Evolutionary conservation across 1,140 invertebrate genomes (phyloP).

Genomic region (Aethina tumida): DNA sequence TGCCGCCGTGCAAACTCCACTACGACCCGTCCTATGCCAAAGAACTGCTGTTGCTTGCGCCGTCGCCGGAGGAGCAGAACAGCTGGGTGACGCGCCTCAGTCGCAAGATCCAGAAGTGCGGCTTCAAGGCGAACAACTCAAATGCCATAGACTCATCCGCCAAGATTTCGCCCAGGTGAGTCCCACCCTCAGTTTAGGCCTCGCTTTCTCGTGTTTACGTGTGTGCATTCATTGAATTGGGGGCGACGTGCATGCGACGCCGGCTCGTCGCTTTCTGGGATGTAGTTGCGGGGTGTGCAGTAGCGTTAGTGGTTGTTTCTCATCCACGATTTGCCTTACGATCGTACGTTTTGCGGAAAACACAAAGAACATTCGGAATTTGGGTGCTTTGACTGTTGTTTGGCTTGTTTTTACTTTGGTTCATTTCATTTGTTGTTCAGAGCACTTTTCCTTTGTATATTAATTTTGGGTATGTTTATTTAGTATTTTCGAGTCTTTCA

Average conservation of each 20-base stretch:
- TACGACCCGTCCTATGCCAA: conserved; percentile 88
- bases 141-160: conserved; percentile 32
- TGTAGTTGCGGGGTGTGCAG: no score
- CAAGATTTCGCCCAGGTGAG: conserved; percentile 37
- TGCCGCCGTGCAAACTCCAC: conserved; percentile 86
- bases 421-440: no score
- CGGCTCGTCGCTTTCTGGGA: not conserved
- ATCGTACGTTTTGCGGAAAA: no score
- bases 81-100: conserved; percentile 84
- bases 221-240: conserved; percentile 4
- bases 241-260: conserved; percentile 7
- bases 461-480: no score
- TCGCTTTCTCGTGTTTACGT: not conserved
- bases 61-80: conserved; percentile 78
- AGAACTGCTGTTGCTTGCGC: conserved; percentile 80
- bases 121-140: conserved; percentile 79
- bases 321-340: no score
- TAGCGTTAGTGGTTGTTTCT: no score
- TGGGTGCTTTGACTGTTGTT: no score
- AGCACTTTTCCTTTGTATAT: no score
- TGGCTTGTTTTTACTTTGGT: no score
- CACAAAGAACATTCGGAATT: no score
- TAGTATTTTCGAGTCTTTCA: no score
- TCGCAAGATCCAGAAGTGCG: conserved; percentile 88
- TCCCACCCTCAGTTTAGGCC: conserved; percentile 3